These are phyloP conservation scores for Hecatera dysodea DNA, from an alignment of 2,888 invertebrate genomes.

Conservation along the genomic window DNA sequence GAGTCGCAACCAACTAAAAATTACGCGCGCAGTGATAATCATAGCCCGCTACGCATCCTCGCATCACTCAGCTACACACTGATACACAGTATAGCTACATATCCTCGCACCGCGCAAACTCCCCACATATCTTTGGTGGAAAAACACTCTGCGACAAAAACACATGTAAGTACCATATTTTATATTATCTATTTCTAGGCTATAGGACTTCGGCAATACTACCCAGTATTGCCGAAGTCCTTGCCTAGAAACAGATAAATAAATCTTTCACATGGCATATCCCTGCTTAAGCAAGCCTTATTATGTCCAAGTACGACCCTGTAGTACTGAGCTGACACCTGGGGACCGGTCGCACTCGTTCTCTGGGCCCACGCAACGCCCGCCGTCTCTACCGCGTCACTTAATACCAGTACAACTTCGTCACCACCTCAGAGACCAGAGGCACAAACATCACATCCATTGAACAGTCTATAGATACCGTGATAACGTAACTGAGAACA, in stretches of 20 bases:
- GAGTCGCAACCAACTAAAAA: too few relatives aligned
- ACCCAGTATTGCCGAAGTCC: too few relatives aligned
- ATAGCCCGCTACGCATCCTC: background rate
- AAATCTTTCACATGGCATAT: background rate
- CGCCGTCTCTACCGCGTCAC: constrained; percentile 72
- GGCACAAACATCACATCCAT: constrained; percentile 47
- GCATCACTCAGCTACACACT: background rate
- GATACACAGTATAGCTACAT: background rate
- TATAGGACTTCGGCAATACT: background rate
- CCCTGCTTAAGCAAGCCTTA: constrained; percentile 13
- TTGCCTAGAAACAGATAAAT: too few relatives aligned
- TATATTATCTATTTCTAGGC: background rate
- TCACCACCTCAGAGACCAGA: background rate
- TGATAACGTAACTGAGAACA: background rate
- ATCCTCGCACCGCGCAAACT: background rate
- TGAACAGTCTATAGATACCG: constrained; percentile 20
- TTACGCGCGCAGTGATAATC: background rate
- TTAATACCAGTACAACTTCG: constrained; percentile 59
- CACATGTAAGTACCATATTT: background rate
- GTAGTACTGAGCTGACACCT: constrained; percentile 81
- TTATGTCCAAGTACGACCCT: constrained; percentile 73
- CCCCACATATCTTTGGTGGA: background rate
- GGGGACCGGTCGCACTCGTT: constrained; percentile 89
- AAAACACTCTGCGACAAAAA: too few relatives aligned
- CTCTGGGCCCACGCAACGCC: constrained; percentile 86